phyloP scores from a whole-genome alignment of 2,888 invertebrate species.

The Philereme vetulata region DNA sequence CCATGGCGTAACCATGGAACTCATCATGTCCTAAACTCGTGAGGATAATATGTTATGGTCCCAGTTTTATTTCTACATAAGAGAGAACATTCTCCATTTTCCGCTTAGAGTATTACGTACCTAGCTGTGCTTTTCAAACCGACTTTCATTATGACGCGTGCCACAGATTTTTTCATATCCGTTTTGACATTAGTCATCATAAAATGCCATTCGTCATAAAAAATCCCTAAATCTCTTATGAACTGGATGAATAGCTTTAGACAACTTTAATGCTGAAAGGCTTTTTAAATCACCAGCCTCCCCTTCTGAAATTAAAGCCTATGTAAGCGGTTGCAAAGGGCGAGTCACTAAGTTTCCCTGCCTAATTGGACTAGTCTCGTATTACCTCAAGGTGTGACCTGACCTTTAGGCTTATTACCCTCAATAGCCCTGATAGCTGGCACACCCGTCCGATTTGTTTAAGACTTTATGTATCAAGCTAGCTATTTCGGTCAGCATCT shows the following conservation, averaged over 20 bases:
- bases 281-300: conserved; percentile 12
- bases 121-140: conserved; percentile 14
- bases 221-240: conserved; percentile 19
- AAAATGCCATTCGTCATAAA: conserved; percentile 28
- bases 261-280: conserved; percentile 8
- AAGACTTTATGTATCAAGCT: conserved; percentile 30
- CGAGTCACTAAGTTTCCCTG: conserved; percentile 45
- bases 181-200: background rate
- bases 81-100: background rate
- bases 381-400: conserved; percentile 63
- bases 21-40: conserved; percentile 1
- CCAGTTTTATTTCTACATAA: background rate
- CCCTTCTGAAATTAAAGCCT: conserved; percentile 33
- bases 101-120: conserved; percentile 8
- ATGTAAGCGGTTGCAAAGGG: conserved; percentile 34
- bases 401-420: conserved; percentile 59
- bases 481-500: conserved; percentile 31
- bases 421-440: conserved; percentile 53
- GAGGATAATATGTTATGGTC: background rate
- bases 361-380: conserved; percentile 61
- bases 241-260: conserved; percentile 21
- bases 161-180: conserved; percentile 18
- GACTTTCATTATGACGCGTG: conserved; percentile 17
- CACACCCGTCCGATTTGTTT: conserved; percentile 52
- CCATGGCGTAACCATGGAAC: conserved; percentile 8